These are phyloP conservation scores for Gephyroberyx darwinii DNA, from an alignment of 2,797 vertebrate genomes.

Conservation along the genomic window DNA sequence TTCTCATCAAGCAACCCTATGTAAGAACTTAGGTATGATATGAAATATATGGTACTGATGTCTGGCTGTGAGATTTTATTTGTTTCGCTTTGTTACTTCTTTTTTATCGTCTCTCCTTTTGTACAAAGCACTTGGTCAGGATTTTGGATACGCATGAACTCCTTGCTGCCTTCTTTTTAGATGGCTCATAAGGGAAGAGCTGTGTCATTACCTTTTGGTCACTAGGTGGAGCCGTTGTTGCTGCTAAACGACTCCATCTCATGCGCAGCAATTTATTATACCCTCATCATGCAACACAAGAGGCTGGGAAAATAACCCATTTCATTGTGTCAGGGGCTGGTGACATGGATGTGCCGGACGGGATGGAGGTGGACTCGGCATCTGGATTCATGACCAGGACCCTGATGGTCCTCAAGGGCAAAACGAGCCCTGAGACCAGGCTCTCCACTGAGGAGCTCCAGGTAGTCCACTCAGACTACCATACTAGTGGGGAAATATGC, in stretches of 20 bases:
- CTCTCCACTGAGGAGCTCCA: constrained; percentile 90
- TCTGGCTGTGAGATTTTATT: no score
- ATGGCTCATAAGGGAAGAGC: neutral
- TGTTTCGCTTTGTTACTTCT: no score
- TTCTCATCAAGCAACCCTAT: no score
- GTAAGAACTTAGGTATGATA: no score
- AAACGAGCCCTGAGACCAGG: constrained; percentile 88
- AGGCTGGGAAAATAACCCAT: constrained; percentile 21
- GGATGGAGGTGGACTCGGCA: constrained; percentile 73
- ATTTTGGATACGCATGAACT: no score
- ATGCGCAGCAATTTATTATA: neutral
- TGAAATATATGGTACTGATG: no score
- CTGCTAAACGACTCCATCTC: constrained; percentile 27
- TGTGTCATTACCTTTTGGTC: constrained; percentile 50
- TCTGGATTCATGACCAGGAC: constrained; percentile 74
- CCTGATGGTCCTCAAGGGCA: constrained; percentile 84
- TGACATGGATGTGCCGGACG: constrained; percentile 72
- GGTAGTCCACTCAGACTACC: constrained; percentile 72
- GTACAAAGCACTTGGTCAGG: no score
- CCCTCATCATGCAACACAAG: constrained; percentile 1
- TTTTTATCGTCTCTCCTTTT: no score
- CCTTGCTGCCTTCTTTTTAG: neutral
- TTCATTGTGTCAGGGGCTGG: constrained; percentile 48
- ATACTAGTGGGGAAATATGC: neutral
- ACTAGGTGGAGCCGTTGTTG: constrained; percentile 76